These are phyloP conservation scores for Aphrophora alni DNA, from an alignment of 2,888 invertebrate genomes.

Conservation along the genomic window DNA sequence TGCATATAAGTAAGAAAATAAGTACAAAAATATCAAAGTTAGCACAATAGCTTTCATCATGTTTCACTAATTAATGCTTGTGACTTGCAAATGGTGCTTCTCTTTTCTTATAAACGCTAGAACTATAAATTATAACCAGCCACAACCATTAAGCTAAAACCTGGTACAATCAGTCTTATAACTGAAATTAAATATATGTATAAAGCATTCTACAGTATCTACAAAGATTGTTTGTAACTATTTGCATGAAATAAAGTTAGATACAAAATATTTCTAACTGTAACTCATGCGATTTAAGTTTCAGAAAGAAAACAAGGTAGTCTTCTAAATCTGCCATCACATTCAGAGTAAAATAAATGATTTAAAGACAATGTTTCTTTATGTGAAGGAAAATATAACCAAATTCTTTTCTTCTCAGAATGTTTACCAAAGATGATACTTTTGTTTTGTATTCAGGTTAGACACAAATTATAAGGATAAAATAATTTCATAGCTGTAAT, in stretches of 20 bases:
- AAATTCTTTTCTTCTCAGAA: too few relatives aligned
- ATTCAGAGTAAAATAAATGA: not conserved
- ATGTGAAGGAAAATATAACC: too few relatives aligned
- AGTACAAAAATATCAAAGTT: slow-evolving; percentile 44
- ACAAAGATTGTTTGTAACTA: not conserved
- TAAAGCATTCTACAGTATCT: not conserved
- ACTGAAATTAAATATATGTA: not conserved
- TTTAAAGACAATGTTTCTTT: too few relatives aligned
- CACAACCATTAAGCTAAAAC: not conserved
- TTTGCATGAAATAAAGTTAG: too few relatives aligned
- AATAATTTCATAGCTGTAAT: too few relatives aligned
- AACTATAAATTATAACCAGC: not conserved
- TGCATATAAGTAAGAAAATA: slow-evolving; percentile 27
- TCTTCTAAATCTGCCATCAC: not conserved
- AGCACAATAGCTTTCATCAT: slow-evolving; percentile 20
- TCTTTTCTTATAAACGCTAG: not conserved
- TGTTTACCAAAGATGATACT: too few relatives aligned
- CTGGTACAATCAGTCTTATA: not conserved
- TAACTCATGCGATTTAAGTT: too few relatives aligned
- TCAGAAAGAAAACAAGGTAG: not conserved
- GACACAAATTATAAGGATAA: too few relatives aligned
- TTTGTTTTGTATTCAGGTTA: too few relatives aligned
- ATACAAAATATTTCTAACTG: not conserved
- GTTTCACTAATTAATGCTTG: not conserved
- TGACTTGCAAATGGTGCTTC: not conserved